Evolutionary conservation across 2,113 vertebrate species (phyloP).

Genomic region (Heterocephalus glaber): DNA sequence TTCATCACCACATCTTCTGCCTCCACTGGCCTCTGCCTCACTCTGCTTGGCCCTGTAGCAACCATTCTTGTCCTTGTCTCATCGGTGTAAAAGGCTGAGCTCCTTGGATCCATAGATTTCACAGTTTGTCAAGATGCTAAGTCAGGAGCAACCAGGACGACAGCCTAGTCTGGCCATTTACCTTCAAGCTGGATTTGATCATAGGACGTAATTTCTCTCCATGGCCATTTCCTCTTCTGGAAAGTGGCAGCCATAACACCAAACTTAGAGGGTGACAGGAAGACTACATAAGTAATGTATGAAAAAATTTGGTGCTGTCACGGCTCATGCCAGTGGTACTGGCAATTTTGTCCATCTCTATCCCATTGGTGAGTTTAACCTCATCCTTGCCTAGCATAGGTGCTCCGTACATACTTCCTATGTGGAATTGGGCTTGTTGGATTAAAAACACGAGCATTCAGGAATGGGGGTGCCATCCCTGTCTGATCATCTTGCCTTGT

Average conservation of each 20-base stretch:
- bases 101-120: neutral
- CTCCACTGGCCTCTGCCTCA: neutral
- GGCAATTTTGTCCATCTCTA: too few species aligned
- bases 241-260: neutral
- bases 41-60: neutral
- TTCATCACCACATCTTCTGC: rapidly evolving
- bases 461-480: neutral
- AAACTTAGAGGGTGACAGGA: neutral
- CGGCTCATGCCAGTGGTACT: too few species aligned
- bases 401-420: neutral
- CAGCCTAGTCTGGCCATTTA: neutral
- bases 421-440: neutral
- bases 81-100: neutral
- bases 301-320: neutral
- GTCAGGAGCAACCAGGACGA: neutral
- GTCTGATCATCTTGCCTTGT: neutral
- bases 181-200: neutral
- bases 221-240: neutral
- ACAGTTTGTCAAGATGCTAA: neutral
- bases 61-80: neutral
- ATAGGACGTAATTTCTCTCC: neutral
- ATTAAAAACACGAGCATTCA: neutral
- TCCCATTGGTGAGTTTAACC: neutral
- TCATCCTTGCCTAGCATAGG: neutral
- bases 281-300: neutral